phyloP scores from a whole-genome alignment of 1,140 invertebrate genomes.

The Dinoponera quadriceps region DNA sequence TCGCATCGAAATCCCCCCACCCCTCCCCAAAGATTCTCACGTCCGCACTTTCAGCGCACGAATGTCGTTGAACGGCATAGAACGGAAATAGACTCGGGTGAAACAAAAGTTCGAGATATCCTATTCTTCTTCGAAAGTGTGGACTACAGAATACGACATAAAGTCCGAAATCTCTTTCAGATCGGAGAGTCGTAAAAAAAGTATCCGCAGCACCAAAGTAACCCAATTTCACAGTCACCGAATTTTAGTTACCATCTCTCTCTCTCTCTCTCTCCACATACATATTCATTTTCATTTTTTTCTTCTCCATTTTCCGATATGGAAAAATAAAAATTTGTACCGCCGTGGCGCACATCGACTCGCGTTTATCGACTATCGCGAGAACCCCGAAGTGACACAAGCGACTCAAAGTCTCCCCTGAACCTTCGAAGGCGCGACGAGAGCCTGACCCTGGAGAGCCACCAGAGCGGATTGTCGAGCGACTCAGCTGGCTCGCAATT shows the following conservation, averaged over 20 bases:
- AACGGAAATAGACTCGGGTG: background rate
- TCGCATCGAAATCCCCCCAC: conserved; percentile 10
- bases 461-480: conserved; percentile 49
- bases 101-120: background rate
- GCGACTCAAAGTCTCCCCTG: background rate
- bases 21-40: conserved; percentile 10
- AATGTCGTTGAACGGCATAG: background rate
- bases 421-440: conserved; percentile 87
- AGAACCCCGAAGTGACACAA: background rate
- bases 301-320: background rate
- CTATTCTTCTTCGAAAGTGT: background rate
- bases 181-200: background rate
- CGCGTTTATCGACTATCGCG: background rate
- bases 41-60: background rate
- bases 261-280: background rate
- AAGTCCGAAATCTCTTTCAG: background rate
- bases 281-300: background rate
- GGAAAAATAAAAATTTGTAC: background rate
- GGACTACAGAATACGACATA: background rate
- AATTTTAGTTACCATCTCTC: conserved; percentile 24
- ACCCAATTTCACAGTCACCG: conserved; percentile 16
- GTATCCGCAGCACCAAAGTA: conserved; percentile 9
- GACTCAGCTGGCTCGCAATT: conserved; percentile 12
- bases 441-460: conserved; percentile 78
- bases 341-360: background rate